Conservation (phyloP, 2,797 vertebrate genomes). For the Thalassophryne amazonica region DNA sequence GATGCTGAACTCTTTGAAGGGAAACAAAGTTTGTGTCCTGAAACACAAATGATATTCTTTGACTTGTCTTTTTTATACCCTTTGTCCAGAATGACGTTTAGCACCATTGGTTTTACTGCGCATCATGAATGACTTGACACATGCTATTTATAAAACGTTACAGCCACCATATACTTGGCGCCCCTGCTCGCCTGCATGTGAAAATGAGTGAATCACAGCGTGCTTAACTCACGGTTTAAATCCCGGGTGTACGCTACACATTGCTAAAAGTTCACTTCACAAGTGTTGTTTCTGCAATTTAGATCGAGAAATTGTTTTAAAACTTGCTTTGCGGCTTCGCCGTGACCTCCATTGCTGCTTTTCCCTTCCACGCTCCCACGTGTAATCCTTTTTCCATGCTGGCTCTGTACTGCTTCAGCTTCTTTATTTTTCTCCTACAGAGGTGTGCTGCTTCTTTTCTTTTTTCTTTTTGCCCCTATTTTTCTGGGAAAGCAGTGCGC, state of each 20-base stretch:
- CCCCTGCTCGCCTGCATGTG: constrained; percentile 12
- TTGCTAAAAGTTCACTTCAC: constrained; percentile 8
- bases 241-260: neutral
- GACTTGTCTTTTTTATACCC: neutral
- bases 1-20: neutral
- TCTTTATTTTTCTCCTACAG: constrained; percentile 28
- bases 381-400: constrained; percentile 44
- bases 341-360: constrained; percentile 32
- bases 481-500: constrained; percentile 18
- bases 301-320: constrained; percentile 17
- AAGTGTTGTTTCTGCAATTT: constrained; percentile 8
- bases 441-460: constrained; percentile 9
- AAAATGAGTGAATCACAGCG: constrained; percentile 11
- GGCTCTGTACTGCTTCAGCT: constrained; percentile 40
- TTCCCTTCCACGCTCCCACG: constrained; percentile 11
- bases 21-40: neutral
- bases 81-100: neutral
- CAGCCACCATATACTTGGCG: constrained; percentile 3
- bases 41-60: neutral
- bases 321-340: constrained; percentile 14
- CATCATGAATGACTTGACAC: constrained; percentile 8
- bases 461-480: too few species aligned
- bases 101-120: neutral
- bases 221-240: constrained; percentile 11
- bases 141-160: constrained; percentile 14